Conservation (phyloP, 2,113 vertebrate genomes). For the Fulmarus glacialis region DNA sequence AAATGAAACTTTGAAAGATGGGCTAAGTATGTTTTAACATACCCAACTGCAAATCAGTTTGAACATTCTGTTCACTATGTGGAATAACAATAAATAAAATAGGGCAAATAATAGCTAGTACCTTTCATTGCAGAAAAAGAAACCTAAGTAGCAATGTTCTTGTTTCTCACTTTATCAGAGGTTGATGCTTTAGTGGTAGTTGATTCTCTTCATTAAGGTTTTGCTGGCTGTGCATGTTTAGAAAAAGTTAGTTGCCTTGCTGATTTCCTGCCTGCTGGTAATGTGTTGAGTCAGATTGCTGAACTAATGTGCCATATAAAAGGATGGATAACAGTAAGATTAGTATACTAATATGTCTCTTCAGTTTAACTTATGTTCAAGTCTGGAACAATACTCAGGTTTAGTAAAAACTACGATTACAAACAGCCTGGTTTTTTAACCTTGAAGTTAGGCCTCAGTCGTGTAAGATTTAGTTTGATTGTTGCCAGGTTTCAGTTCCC, state of each 20-base stretch:
- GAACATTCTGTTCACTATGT: neutral
- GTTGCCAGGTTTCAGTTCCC: neutral
- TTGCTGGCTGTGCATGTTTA: constrained; percentile 28
- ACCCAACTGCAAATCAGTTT: neutral
- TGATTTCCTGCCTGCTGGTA: constrained; percentile 45
- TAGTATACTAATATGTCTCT: constrained; percentile 19
- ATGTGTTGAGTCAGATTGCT: constrained; percentile 49
- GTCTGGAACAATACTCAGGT: neutral
- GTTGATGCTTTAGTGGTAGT: neutral
- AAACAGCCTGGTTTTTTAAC: neutral
- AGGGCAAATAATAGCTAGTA: neutral
- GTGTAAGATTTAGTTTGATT: neutral
- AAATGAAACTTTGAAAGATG: neutral
- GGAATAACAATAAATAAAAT: neutral
- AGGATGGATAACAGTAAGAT: constrained; percentile 42
- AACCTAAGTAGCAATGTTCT: neutral
- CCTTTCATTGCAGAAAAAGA: neutral
- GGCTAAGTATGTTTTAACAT: neutral
- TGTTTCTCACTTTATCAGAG: neutral
- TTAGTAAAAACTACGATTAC: neutral
- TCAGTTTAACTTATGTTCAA: neutral
- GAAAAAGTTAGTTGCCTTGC: constrained; percentile 17
- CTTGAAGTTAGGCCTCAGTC: neutral
- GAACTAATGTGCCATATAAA: constrained; percentile 47
- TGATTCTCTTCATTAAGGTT: neutral